A percentile compares a stretch with the other conserved stretches of the same genome.
phyloP scores from a whole-genome alignment of 2,113 vertebrate species.

The Colinus virginianus region DNA sequence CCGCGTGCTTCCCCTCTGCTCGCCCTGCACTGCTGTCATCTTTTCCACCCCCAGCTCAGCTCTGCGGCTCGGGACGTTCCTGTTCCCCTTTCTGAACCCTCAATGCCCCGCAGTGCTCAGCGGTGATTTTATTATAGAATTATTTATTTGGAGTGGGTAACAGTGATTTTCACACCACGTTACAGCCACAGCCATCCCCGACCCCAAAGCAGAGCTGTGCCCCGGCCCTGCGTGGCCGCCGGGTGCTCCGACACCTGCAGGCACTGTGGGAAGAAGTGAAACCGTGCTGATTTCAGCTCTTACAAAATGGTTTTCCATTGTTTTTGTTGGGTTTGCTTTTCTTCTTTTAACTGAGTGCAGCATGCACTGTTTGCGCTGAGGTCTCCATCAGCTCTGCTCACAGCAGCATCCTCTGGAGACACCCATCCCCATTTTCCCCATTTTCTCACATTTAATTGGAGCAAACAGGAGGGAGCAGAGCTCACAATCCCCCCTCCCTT shows the following conservation, averaged over 20 bases:
- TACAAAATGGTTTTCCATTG: background rate
- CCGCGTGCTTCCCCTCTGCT: background rate
- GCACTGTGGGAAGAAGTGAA: background rate
- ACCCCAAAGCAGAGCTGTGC: background rate
- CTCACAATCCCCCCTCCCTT: no score
- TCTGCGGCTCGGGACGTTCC: background rate
- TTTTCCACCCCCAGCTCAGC: background rate
- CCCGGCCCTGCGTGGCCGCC: background rate
- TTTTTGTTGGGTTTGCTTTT: background rate
- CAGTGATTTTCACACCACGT: background rate
- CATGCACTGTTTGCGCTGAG: background rate
- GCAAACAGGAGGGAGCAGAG: background rate
- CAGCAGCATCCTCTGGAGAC: background rate
- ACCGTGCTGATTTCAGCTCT: background rate
- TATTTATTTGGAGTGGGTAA: background rate
- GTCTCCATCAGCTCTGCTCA: background rate
- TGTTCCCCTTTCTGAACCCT: background rate
- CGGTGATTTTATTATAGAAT: background rate
- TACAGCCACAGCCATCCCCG: background rate
- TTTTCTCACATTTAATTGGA: background rate
- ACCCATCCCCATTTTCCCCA: background rate
- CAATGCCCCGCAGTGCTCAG: background rate
- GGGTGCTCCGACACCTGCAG: rapidly evolving
- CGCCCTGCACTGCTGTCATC: background rate
- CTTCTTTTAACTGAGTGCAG: background rate